phyloP scores from a whole-genome alignment of 2,113 vertebrate species.

The Scopus umbretta region DNA sequence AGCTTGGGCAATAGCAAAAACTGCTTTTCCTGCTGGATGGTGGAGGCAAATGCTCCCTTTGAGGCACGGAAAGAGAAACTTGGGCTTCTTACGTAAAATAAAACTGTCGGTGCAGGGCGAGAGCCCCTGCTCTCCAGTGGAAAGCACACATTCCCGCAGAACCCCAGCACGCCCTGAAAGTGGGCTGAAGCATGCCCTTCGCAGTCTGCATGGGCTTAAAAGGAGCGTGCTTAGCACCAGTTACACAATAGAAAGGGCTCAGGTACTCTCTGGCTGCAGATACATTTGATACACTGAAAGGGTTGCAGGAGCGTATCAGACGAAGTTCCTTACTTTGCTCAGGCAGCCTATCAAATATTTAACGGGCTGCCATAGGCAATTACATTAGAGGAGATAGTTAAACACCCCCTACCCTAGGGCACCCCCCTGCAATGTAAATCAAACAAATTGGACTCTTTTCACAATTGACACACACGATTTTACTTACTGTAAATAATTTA shows the following conservation, averaged over 20 bases:
- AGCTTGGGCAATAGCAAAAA: neutral
- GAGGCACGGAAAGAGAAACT: neutral
- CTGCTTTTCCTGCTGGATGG: neutral
- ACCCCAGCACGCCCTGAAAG: neutral
- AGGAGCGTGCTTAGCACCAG: neutral
- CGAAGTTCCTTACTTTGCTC: slow-evolving; percentile 81
- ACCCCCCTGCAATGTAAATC: slow-evolving; percentile 78
- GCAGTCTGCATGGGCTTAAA: neutral
- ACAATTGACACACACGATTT: slow-evolving; percentile 90
- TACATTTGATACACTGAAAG: slow-evolving; percentile 34
- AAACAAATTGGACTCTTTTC: slow-evolving; percentile 86
- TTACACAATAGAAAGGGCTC: slow-evolving; percentile 2
- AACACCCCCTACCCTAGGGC: slow-evolving; percentile 82
- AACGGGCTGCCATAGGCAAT: slow-evolving; percentile 89
- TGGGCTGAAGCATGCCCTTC: neutral
- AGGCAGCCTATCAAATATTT: slow-evolving; percentile 94
- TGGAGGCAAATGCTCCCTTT: neutral
- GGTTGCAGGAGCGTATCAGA: slow-evolving; percentile 49
- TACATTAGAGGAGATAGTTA: slow-evolving; percentile 93
- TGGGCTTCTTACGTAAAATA: neutral
- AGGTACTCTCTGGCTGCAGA: slow-evolving; percentile 25
- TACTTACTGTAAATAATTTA: slow-evolving; percentile 91
- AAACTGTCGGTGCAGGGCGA: rapidly evolving
- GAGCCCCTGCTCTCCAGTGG: neutral
- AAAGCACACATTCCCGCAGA: rapidly evolving